A percentile compares a stretch with the other conserved stretches of the same genome.
phyloP scores from a whole-genome alignment of 2,888 invertebrate species.

The Leptinotarsa rubiginosa region DNA sequence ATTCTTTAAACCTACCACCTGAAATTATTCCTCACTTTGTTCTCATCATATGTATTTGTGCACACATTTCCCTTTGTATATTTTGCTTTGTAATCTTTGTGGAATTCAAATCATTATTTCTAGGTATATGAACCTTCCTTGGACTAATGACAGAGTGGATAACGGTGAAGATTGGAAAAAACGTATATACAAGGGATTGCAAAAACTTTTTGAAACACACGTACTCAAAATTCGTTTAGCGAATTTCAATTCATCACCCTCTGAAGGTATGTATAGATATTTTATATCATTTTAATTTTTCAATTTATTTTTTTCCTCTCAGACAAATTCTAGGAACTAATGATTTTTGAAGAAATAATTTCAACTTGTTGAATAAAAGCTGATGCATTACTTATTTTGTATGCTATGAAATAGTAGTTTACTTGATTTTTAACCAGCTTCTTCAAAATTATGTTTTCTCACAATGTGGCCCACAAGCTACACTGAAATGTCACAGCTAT shows the following conservation, averaged over 20 bases:
- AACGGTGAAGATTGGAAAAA: constrained; percentile 69
- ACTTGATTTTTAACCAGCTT: no score
- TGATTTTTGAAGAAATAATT: no score
- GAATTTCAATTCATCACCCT: neutral
- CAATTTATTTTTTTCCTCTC: no score
- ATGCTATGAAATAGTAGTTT: no score
- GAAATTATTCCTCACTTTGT: no score
- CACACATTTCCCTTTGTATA: neutral
- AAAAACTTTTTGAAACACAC: constrained; percentile 73
- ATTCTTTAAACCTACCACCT: no score
- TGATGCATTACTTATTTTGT: no score
- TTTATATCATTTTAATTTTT: neutral
- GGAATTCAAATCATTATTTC: neutral
- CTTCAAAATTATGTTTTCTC: no score
- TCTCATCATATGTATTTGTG: neutral
- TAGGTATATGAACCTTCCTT: constrained; percentile 13
- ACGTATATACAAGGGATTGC: constrained; percentile 72
- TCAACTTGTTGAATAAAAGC: no score
- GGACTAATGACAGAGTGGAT: constrained; percentile 29
- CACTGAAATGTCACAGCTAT: no score
- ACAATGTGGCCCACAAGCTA: no score
- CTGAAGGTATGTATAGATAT: constrained; percentile 5
- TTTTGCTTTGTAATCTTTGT: neutral
- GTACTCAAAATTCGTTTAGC: constrained; percentile 70
- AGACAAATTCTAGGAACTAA: no score